Conservation (phyloP, 2,113 vertebrate species). For the Chionomys nivalis region DNA sequence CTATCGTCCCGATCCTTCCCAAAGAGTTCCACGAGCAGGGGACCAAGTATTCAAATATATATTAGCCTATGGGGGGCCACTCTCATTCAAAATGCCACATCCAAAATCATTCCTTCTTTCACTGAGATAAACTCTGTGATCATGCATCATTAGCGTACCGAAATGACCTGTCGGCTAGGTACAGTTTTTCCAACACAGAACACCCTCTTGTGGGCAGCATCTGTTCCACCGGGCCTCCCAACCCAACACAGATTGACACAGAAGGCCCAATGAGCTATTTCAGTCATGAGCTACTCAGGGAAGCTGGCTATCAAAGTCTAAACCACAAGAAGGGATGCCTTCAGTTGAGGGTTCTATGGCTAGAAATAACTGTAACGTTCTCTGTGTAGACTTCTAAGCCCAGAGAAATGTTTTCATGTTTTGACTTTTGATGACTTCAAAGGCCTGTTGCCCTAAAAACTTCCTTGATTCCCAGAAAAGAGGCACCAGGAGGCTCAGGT, state of each 20-base stretch:
- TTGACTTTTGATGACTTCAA: conserved; percentile 73
- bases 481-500: not conserved
- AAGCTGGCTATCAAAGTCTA: conserved; percentile 72
- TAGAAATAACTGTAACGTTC: conserved; percentile 69
- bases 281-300: conserved; percentile 54
- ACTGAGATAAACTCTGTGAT: conserved; percentile 48
- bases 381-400: conserved; percentile 69
- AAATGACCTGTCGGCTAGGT: not conserved
- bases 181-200: not conserved
- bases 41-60: not conserved
- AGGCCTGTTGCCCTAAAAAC: conserved; percentile 67
- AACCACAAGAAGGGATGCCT: conserved; percentile 72
- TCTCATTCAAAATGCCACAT: not conserved
- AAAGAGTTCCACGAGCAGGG: not conserved
- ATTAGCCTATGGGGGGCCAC: not conserved
- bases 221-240: not conserved
- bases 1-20: not conserved
- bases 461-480: conserved; percentile 69
- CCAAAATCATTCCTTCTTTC: not conserved
- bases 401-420: conserved; percentile 73
- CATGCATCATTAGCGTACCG: not conserved
- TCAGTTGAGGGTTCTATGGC: conserved; percentile 75
- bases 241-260: not conserved
- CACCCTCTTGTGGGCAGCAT: not conserved
- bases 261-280: conserved; percentile 9